Evolutionary conservation across 2,113 vertebrate species (phyloP).

Genomic region (Lepus americanus): DNA sequence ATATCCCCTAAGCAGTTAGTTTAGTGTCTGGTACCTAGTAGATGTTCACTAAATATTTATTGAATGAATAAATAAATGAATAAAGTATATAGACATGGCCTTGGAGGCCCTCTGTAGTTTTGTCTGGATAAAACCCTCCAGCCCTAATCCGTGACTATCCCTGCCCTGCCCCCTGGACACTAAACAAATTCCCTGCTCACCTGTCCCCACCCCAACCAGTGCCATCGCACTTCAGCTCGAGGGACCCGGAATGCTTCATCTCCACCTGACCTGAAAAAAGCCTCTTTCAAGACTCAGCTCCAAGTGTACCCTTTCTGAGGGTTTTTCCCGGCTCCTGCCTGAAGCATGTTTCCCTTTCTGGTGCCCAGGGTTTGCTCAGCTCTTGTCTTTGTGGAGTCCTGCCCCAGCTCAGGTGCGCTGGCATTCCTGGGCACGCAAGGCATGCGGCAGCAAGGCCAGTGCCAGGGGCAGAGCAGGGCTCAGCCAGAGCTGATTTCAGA

Average conservation of each 20-base stretch:
- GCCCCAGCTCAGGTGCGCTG: too few species aligned
- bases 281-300: not conserved
- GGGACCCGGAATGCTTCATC: not conserved
- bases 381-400: not conserved
- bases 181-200: not conserved
- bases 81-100: not conserved
- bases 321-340: not conserved
- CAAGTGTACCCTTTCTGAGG: not conserved
- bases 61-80: not conserved
- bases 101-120: not conserved
- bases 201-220: not conserved
- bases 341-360: not conserved
- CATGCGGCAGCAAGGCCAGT: too few species aligned
- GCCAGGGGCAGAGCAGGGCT: not conserved
- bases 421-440: accelerated
- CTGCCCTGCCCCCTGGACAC: too few species aligned
- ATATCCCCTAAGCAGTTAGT: not conserved
- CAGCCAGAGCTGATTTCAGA: not conserved
- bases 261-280: not conserved
- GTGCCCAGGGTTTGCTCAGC: not conserved
- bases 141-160: not conserved
- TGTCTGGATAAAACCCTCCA: not conserved
- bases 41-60: not conserved
- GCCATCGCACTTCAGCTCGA: not conserved
- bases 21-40: not conserved